Base-by-base conservation (phyloP, 2,797 vertebrate species). In the Hydrocynus forskahlii region DNA sequence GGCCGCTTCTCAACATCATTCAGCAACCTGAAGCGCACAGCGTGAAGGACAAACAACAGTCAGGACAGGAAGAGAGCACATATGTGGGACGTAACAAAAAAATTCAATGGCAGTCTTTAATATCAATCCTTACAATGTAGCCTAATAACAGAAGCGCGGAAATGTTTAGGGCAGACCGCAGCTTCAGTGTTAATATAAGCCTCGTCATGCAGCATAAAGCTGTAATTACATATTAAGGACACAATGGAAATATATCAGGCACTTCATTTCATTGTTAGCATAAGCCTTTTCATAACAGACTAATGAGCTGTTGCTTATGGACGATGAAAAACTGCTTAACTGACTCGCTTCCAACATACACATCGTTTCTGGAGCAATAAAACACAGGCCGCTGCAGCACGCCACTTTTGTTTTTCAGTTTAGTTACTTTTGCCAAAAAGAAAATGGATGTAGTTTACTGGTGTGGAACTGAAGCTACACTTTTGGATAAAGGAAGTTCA, bases 1-100 rank as follows among this genome's bases (percentile, higher is more conserved):
- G 97, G 97, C 75, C 97, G 94, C 89, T 99, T 99, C 90, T 99
- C 97, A 0, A 95, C 95, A 81, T 99, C 97, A 1, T 98, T 98
- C 63, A 99, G 93, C 82, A 98, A 92, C 85, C 97, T 98, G 91
- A 57, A 1, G n/a, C 55, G n/a, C 12, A 72, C 59, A 21, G 0
- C 5, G 2, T 7, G 12, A 70, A 77, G 76, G 76, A 77, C 82
- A 87, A 59, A 43, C 14, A 16, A 23, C 10, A 10, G 2, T 60
- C 19, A 13, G 9, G 66, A 55, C n/a, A 9, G 66, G 23, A 17
- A 8, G 21, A 59, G 19, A 17, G n/a, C 85, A 40, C 17, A n/a
- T 38, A 62, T 40, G 29, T 23, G 21, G 23, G 50, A 35, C 23
- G 69, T 14, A 45, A 19, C 21, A 19, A 78, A 16, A 81, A 52